Evolutionary conservation across 2,888 invertebrate genomes (phyloP).

Genomic region (Spisula solida): DNA sequence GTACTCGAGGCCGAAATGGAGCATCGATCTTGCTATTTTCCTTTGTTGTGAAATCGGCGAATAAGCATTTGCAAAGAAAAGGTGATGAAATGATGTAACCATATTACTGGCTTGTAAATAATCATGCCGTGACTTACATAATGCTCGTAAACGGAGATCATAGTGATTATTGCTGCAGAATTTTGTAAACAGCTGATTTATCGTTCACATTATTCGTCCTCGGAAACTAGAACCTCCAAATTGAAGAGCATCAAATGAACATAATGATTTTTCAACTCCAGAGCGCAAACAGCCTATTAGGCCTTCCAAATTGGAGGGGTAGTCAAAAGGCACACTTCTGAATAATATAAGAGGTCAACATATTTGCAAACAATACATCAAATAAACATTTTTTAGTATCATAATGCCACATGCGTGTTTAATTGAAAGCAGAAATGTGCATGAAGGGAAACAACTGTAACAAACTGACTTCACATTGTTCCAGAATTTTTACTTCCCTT

Average conservation of each 20-base stretch:
- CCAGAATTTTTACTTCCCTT: too few relatives aligned
- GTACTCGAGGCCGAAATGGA: neutral
- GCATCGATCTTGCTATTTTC: neutral
- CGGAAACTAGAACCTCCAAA: neutral
- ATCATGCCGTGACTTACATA: neutral
- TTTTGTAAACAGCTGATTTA: conserved; percentile 25
- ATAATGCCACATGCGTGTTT: too few relatives aligned
- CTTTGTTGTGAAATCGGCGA: neutral
- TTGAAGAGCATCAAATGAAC: neutral
- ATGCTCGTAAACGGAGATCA: conserved; percentile 13
- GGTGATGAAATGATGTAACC: neutral
- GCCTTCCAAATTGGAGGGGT: too few relatives aligned
- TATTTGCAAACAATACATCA: too few relatives aligned
- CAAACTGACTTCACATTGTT: too few relatives aligned
- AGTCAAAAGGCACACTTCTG: neutral
- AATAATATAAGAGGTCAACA: too few relatives aligned
- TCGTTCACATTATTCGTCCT: conserved; percentile 21
- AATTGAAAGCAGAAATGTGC: too few relatives aligned
- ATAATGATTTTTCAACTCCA: neutral
- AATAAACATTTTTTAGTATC: too few relatives aligned
- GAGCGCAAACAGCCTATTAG: too few relatives aligned
- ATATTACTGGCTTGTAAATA: neutral
- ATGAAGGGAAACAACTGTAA: too few relatives aligned
- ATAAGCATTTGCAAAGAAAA: neutral
- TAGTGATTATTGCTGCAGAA: conserved; percentile 15